Conservation (phyloP, 2,113 vertebrate species). For the Eurypyga helias region DNA sequence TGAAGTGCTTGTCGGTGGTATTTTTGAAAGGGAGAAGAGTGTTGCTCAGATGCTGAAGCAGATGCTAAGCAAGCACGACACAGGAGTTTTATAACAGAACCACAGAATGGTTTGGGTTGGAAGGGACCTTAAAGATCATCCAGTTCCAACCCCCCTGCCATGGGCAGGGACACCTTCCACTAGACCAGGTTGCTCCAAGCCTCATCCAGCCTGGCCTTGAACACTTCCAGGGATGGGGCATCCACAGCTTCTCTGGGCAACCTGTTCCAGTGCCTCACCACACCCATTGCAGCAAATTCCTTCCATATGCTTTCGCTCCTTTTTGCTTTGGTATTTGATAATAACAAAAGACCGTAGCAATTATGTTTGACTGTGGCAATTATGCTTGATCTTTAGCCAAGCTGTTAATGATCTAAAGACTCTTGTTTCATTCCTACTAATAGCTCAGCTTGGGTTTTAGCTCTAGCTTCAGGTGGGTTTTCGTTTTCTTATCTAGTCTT, state of each 20-base stretch:
- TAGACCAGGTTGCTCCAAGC: background rate
- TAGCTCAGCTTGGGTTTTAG: background rate
- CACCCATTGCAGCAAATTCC: background rate
- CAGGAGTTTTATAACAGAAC: background rate
- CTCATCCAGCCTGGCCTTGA: background rate
- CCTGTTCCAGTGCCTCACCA: background rate
- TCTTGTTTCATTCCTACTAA: background rate
- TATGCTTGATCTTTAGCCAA: background rate
- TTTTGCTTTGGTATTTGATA: background rate
- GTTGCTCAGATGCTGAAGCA: background rate
- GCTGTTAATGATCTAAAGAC: background rate
- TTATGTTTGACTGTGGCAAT: background rate
- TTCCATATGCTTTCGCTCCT: background rate
- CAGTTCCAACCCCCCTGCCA: fast-evolving
- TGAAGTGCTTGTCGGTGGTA: background rate
- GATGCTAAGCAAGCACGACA: background rate
- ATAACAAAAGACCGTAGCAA: background rate
- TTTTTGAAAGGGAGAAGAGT: background rate
- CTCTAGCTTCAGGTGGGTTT: background rate
- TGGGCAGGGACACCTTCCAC: background rate
- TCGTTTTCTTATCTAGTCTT: background rate
- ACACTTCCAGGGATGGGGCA: background rate
- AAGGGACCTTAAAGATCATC: background rate
- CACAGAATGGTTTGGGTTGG: background rate
- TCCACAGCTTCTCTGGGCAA: background rate